Conservation (phyloP, 2,113 vertebrate genomes). For the Cephalopholis sonnerati region DNA sequence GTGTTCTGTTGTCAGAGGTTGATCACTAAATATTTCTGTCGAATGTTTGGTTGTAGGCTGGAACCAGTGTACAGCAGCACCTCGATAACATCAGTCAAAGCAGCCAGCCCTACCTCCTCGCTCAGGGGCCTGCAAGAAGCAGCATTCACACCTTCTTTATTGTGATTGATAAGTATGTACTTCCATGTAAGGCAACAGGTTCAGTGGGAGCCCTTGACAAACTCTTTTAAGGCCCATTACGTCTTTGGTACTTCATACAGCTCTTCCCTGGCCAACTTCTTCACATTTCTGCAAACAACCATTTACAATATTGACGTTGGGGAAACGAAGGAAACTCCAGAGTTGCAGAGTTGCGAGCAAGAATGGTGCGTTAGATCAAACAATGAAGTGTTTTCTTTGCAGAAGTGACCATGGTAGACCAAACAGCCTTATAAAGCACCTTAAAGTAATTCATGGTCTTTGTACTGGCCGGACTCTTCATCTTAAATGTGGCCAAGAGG, state of each 20-base stretch:
- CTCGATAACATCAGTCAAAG: constrained; percentile 2
- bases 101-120: constrained; percentile 10
- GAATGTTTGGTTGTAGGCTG: constrained; percentile 5
- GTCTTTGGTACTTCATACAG: not conserved
- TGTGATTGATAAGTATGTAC: constrained; percentile 6
- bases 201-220: constrained; percentile 3
- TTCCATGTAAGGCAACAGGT: constrained; percentile 15
- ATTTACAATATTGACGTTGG: constrained; percentile 22
- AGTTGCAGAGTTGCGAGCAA: constrained; percentile 22
- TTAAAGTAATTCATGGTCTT: constrained; percentile 30
- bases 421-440: constrained; percentile 31
- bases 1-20: constrained; percentile 2
- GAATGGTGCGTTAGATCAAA: constrained; percentile 5
- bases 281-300: constrained; percentile 30
- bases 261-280: not conserved
- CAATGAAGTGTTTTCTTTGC: not conserved
- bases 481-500: constrained; percentile 28
- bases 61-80: constrained; percentile 29
- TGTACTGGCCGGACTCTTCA: constrained; percentile 14
- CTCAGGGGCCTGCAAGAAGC: not conserved
- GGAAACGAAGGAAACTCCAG: constrained; percentile 27
- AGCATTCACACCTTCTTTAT: constrained; percentile 17
- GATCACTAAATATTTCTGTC: constrained; percentile 7
- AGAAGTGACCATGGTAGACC: not conserved
- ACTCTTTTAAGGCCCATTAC: constrained; percentile 7